Base-by-base conservation (phyloP, 2,113 vertebrate species). In the Rhagologus leucostigma region DNA sequence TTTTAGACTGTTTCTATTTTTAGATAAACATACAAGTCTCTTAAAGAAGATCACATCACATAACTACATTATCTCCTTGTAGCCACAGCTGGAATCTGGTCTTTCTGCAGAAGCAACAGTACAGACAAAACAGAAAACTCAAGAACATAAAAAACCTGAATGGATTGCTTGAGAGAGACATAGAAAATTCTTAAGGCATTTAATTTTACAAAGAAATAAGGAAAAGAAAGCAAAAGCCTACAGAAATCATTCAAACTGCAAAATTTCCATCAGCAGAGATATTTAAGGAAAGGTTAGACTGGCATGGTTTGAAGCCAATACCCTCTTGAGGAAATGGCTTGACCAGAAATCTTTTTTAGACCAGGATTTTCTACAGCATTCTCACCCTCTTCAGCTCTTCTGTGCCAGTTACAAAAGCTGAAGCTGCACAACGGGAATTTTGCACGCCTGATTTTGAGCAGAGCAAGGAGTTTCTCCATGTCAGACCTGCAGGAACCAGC, bases 361-460 rank as follows among this genome's bases (percentile, higher is more conserved):
- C 15, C 35, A 63, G 30, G 8, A 14, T 55, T 91, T 55, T 50
- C 56, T 55, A 27, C 8, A 70, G 9, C 47, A 22, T 64, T 76
- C 33, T 79, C 10, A 46, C 12, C 16, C 39, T 67, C 22, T 52
- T 56, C 46, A 92, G 24, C 27, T 44, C 16, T 41, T 59, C 60
- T 53, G 10, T 1, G 1, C 15, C n/a, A 53, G 10, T 23, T 59
- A 4, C 33, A 67, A 78, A 41, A 59, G 9, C 24, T 71, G 56
- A 65, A 82, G 52, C 15, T 1, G 1, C 13, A n/a, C 39, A 55
- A 41, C 0, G 1, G 35, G 10, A 56, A 60, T 81, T 81, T 84
- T 71, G 5, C 16, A 29, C 0, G 0, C 33, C 35, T 67, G 27
- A 18, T 52, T 78, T 79, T 65, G 12, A 71, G 18, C 47, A 81